These are phyloP conservation scores for Xyrauchen texanus DNA, from an alignment of 2,113 vertebrate species.

Conservation along the genomic window DNA sequence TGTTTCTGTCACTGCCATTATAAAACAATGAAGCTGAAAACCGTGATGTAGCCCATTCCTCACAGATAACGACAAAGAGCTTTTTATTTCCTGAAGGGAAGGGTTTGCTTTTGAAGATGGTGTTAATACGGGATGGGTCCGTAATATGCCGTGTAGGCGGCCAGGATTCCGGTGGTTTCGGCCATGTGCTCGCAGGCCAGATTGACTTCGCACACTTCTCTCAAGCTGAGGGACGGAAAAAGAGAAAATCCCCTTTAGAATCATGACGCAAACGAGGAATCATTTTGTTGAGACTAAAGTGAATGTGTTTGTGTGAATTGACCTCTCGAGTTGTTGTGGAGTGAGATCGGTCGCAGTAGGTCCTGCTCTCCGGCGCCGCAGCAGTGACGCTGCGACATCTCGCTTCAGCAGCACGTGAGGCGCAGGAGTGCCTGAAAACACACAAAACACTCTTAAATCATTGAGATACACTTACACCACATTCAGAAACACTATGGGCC, in stretches of 20 bases:
- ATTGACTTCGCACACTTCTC: conserved; percentile 82
- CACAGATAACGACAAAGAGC: too few relatives aligned
- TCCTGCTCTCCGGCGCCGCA: conserved; percentile 64
- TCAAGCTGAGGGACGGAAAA: conserved; percentile 64
- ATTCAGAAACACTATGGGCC: too few relatives aligned
- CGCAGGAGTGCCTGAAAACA: conserved; percentile 38
- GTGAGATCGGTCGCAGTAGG: conserved; percentile 52
- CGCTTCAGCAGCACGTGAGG: conserved; percentile 69
- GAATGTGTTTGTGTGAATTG: background rate
- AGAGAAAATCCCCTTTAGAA: background rate
- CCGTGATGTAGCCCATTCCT: too few relatives aligned
- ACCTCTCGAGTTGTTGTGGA: conserved; percentile 73
- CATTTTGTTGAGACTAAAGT: background rate
- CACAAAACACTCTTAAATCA: too few relatives aligned
- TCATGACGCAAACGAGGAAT: too few relatives aligned
- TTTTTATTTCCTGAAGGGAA: too few relatives aligned
- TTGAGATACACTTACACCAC: background rate
- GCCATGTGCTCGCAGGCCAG: conserved; percentile 80
- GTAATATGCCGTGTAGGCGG: conserved; percentile 79
- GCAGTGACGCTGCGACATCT: conserved; percentile 68
- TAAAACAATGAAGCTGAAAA: background rate
- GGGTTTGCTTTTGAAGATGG: too few relatives aligned
- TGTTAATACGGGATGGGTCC: conserved; percentile 76
- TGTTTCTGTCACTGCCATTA: too few relatives aligned
- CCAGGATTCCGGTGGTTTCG: conserved; percentile 73